phyloP scores from a whole-genome alignment of 2,113 vertebrate species.

The Barbus barbus region DNA sequence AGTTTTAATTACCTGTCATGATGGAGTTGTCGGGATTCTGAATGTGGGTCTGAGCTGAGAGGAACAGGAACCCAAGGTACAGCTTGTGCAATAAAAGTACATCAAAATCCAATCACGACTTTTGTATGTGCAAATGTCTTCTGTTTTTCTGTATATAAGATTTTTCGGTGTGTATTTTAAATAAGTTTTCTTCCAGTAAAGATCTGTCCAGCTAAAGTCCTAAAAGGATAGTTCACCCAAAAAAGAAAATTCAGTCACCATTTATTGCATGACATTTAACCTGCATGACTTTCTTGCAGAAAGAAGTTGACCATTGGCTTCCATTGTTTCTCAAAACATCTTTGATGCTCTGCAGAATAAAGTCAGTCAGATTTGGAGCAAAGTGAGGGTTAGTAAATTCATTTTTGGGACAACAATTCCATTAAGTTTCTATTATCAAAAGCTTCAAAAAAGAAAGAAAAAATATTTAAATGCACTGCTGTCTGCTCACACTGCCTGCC shows the following conservation, averaged over 20 bases:
- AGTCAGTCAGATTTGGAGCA: neutral
- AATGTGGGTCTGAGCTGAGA: slow-evolving; percentile 21
- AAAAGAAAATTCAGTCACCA: neutral
- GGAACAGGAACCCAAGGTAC: slow-evolving; percentile 22
- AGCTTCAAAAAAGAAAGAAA: neutral
- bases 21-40: slow-evolving; percentile 18
- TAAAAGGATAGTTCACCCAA: neutral
- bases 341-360: too few relatives aligned
- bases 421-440: neutral
- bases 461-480: too few relatives aligned
- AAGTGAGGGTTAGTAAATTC: neutral
- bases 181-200: neutral
- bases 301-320: too few relatives aligned
- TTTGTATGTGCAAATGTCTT: neutral
- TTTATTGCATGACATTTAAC: neutral
- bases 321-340: too few relatives aligned
- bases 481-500: slow-evolving; percentile 11
- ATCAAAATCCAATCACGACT: neutral
- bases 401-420: neutral
- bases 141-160: neutral
- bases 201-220: neutral
- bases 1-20: slow-evolving; percentile 48
- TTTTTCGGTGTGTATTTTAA: neutral
- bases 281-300: too few relatives aligned
- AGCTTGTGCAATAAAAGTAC: slow-evolving; percentile 7